Evolutionary conservation across 2,888 invertebrate species (phyloP).

Genomic region (Sphecodes monilicornis): DNA sequence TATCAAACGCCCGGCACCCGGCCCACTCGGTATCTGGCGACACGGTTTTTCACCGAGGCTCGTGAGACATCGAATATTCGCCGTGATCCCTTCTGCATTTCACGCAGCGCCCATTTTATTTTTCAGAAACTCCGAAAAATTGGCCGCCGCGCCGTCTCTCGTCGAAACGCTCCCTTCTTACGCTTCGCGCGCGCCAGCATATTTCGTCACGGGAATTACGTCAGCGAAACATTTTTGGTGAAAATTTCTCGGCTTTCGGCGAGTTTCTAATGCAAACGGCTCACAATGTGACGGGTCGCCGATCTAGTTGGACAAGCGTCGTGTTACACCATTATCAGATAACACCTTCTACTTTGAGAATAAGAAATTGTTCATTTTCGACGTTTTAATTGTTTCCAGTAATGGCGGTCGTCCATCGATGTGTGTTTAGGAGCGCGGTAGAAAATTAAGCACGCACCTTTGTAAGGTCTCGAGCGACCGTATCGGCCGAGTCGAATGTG

Average conservation of each 20-base stretch:
- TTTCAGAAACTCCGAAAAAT: slow-evolving; percentile 6
- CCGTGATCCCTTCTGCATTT: neutral
- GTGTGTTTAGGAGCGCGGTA: too few species aligned
- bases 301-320: too few species aligned
- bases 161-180: neutral
- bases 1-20: slow-evolving; percentile 17
- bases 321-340: too few species aligned
- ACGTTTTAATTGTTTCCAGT: too few species aligned
- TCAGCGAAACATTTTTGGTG: neutral
- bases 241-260: slow-evolving; percentile 20
- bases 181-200: neutral
- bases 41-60: slow-evolving; percentile 13
- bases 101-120: neutral
- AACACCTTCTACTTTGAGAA: too few species aligned
- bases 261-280: slow-evolving; percentile 5
- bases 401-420: too few species aligned
- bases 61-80: slow-evolving; percentile 36
- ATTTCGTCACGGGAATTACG: neutral
- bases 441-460: too few species aligned
- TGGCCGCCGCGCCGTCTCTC: neutral
- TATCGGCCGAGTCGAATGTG: too few species aligned
- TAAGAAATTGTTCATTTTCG: too few species aligned
- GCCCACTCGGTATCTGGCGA: slow-evolving; percentile 15
- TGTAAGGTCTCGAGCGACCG: too few species aligned
- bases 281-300: too few species aligned